A percentile compares a stretch with the other conserved stretches of the same genome.
Evolutionary conservation across 2,888 invertebrate species (phyloP).

Genomic region (Pristionchus entomophagus): DNA sequence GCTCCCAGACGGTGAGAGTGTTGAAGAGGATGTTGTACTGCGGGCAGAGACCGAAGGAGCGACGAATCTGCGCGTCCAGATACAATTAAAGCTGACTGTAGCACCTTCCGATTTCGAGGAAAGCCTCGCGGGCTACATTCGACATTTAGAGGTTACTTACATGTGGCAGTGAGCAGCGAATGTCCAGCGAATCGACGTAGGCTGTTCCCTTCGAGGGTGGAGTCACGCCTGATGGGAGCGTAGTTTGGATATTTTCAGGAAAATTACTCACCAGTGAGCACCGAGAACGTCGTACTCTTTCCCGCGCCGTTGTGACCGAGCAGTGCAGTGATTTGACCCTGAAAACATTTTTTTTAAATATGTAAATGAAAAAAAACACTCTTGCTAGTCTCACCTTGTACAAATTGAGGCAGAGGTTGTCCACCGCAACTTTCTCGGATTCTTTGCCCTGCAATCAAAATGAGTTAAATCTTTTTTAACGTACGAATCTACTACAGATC

Average conservation of each 20-base stretch:
- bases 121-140: no score
- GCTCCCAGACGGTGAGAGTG: conserved; percentile 87
- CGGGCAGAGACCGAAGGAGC: conserved; percentile 87
- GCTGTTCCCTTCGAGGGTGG: conserved; percentile 67
- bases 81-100: no score
- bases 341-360: not conserved
- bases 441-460: conserved; percentile 3
- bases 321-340: conserved; percentile 81
- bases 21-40: conserved; percentile 89
- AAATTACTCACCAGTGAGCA: conserved; percentile 83
- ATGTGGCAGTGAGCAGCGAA: conserved; percentile 75
- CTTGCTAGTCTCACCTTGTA: not conserved
- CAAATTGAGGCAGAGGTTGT: conserved; percentile 81
- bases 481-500: no score
- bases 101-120: no score
- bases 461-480: no score
- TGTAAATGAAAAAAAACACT: not conserved
- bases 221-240: conserved; percentile 55
- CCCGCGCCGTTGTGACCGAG: conserved; percentile 92
- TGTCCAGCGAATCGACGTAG: conserved; percentile 80
- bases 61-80: conserved; percentile 43
- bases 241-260: not conserved
- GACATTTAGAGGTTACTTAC: not conserved
- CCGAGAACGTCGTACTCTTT: conserved; percentile 93
- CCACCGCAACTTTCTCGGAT: conserved; percentile 81